Conservation (phyloP, 2,888 invertebrate genomes). For the Drosophila borborema region DNA sequence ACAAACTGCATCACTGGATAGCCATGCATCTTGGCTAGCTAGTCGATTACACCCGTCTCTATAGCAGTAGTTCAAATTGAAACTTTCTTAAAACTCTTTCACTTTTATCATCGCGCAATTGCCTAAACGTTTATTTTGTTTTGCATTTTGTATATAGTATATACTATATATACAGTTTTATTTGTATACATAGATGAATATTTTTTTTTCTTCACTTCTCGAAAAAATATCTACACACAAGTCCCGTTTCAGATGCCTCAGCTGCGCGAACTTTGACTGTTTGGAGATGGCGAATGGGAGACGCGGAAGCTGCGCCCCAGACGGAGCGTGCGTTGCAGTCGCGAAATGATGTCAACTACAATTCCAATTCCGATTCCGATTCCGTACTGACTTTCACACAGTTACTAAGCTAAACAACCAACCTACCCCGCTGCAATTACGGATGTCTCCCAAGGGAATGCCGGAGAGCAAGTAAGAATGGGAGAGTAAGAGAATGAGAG, state of each 20-base stretch:
- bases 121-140: conserved; percentile 2
- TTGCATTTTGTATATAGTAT: conserved; percentile 9
- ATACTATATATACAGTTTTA: conserved; percentile 9
- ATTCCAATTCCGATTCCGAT: conserved; percentile 59
- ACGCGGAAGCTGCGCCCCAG: conserved; percentile 28
- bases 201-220: conserved; percentile 41
- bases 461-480: conserved; percentile 5
- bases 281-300: conserved; percentile 35
- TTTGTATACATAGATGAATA: neutral
- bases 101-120: neutral
- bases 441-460: conserved; percentile 47
- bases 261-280: conserved; percentile 60
- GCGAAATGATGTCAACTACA: conserved; percentile 76
- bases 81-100: neutral
- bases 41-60: neutral
- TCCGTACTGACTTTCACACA: conserved; percentile 72
- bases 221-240: conserved; percentile 78
- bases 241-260: conserved; percentile 49
- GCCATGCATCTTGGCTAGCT: conserved; percentile 86
- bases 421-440: conserved; percentile 39
- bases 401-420: conserved; percentile 46
- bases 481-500: neutral
- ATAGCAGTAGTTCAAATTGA: neutral
- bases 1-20: conserved; percentile 89
- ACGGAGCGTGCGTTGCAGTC: conserved; percentile 65